These are phyloP conservation scores for Chiridota heheva DNA, from an alignment of 35 echinoderm and acorn worm species.

Conservation along the genomic window DNA sequence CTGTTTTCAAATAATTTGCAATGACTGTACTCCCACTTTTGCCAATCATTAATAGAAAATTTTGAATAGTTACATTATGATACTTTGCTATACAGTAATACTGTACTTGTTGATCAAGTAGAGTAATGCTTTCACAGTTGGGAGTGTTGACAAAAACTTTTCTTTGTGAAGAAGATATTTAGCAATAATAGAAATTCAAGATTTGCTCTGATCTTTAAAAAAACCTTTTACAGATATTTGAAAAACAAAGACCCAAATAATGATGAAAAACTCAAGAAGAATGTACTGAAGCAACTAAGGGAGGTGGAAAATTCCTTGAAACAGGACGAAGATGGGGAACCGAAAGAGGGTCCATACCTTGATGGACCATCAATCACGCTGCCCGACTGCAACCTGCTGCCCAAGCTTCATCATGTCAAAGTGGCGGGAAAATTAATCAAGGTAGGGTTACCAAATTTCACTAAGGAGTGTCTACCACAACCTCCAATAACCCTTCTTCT, in stretches of 20 bases:
- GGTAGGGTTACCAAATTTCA: not conserved
- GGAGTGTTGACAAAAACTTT: no score
- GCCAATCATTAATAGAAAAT: no score
- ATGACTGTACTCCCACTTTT: no score
- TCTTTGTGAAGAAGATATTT: no score
- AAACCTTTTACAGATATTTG: constrained; percentile 63
- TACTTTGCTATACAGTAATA: no score
- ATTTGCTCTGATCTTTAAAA: no score
- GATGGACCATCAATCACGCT: constrained; percentile 71
- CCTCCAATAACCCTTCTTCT: no score
- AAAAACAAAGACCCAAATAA: constrained; percentile 68
- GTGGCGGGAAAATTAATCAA: constrained; percentile 56
- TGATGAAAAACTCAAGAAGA: constrained; percentile 54
- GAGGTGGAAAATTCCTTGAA: constrained; percentile 50
- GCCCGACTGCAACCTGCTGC: constrained; percentile 77
- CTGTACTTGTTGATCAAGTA: no score
- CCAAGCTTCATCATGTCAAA: constrained; percentile 73
- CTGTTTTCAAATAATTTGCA: no score
- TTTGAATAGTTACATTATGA: no score
- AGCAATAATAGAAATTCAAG: no score
- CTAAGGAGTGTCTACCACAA: not conserved
- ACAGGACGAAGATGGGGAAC: constrained; percentile 48
- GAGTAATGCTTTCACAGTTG: no score
- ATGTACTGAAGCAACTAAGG: constrained; percentile 45
- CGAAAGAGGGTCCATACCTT: constrained; percentile 45